Evolutionary conservation across 2,797 vertebrate genomes (phyloP).

Genomic region (Gastrophryne carolinensis): DNA sequence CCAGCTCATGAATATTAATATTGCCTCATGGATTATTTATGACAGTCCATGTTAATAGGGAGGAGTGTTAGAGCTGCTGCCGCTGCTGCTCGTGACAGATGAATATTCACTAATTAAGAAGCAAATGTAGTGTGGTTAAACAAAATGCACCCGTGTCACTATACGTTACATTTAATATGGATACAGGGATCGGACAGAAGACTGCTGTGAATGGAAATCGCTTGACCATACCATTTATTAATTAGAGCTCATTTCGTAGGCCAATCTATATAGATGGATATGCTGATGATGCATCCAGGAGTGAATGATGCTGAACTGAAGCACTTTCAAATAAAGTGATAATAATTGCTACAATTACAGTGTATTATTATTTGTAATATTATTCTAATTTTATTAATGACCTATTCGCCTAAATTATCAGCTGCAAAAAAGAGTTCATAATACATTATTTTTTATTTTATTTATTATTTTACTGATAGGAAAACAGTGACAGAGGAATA

Average conservation of each 20-base stretch:
- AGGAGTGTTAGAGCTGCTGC: constrained; percentile 76
- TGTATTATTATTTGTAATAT: no score
- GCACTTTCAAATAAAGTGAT: no score
- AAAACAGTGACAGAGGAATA: no score
- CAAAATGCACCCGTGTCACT: constrained; percentile 75
- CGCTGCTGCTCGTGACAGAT: constrained; percentile 73
- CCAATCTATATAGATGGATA: background rate
- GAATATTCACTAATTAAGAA: constrained; percentile 84
- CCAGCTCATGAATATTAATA: constrained; percentile 91
- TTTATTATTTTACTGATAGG: no score
- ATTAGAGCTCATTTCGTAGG: background rate
- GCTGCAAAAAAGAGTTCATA: no score
- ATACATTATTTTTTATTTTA: no score
- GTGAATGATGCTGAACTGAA: background rate
- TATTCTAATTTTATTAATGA: no score
- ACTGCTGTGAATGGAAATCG: constrained; percentile 52
- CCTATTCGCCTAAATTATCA: no score
- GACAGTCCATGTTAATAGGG: constrained; percentile 75
- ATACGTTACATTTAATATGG: constrained; percentile 67
- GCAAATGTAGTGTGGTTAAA: constrained; percentile 77
- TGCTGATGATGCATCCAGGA: background rate
- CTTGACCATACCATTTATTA: constrained; percentile 58
- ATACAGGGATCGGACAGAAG: constrained; percentile 53
- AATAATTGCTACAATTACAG: no score
- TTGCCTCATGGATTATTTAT: constrained; percentile 84